Conservation (phyloP, 2,797 vertebrate species). For the Harpagifer antarcticus region DNA sequence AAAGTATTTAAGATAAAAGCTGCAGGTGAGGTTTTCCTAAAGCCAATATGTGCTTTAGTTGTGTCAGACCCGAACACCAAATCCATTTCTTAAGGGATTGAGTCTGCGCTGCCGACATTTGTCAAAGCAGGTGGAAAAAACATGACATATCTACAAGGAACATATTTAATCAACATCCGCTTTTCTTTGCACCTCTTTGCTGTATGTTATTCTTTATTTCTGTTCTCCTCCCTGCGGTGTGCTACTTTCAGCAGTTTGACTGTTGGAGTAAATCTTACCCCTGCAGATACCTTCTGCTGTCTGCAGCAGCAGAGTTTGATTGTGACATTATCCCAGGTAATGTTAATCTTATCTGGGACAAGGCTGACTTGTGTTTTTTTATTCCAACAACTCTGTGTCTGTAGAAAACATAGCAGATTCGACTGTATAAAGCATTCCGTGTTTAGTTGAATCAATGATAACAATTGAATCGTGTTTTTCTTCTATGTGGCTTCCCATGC, state of each 20-base stretch:
- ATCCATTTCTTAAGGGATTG: conserved; percentile 53
- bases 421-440: background rate
- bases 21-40: conserved; percentile 67
- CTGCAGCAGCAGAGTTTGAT: conserved; percentile 68
- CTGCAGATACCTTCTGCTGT: conserved; percentile 61
- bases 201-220: conserved; percentile 45
- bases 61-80: conserved; percentile 37
- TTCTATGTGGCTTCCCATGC: conserved; percentile 3
- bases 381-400: conserved; percentile 59
- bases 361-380: conserved; percentile 60
- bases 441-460: conserved; percentile 22
- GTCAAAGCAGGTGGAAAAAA: conserved; percentile 51
- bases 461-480: conserved; percentile 10
- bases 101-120: conserved; percentile 40
- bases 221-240: conserved; percentile 49
- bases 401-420: conserved; percentile 37
- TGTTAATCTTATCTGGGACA: conserved; percentile 76
- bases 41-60: conserved; percentile 60
- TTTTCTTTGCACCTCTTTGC: conserved; percentile 49
- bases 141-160: conserved; percentile 38
- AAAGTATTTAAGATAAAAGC: conserved; percentile 79
- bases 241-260: conserved; percentile 49
- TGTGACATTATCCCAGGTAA: conserved; percentile 72
- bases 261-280: conserved; percentile 57
- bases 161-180: conserved; percentile 49